phyloP scores from a whole-genome alignment of 2,888 invertebrate genomes.

The Belgica antarctica region DNA sequence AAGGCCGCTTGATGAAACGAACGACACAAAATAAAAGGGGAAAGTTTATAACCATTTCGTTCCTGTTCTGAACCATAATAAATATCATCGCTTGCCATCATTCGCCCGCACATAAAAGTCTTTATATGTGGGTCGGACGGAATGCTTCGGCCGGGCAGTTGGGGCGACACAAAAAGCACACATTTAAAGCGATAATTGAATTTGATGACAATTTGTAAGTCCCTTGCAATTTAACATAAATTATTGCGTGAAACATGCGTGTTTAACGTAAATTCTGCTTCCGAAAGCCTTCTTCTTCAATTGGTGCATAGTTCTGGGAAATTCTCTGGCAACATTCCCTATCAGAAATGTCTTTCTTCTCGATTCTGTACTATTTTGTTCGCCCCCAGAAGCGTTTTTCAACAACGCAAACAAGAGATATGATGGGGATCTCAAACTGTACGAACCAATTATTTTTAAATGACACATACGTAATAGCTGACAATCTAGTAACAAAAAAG shows the following conservation, averaged over 20 bases:
- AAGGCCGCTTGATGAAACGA: conserved; percentile 7
- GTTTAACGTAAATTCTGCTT: background rate
- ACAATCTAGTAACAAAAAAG: conserved; percentile 22
- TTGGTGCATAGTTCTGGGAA: no score
- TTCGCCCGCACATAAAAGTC: background rate
- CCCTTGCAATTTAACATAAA: conserved; percentile 18
- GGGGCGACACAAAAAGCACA: background rate
- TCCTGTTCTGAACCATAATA: background rate
- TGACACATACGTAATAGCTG: conserved; percentile 32
- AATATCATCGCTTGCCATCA: conserved; percentile 18
- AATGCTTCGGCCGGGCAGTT: background rate
- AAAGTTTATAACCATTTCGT: background rate
- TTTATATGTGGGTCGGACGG: background rate
- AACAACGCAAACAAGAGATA: background rate
- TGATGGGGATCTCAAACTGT: conserved; percentile 8
- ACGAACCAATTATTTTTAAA: conserved; percentile 38
- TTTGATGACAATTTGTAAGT: conserved; percentile 38
- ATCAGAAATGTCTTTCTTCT: conserved; percentile 6
- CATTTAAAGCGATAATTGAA: conserved; percentile 28
- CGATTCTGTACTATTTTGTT: background rate
- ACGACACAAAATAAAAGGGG: background rate
- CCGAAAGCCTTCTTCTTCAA: no score
- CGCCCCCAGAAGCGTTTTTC: conserved; percentile 8
- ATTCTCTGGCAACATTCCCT: background rate
- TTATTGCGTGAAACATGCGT: background rate